Base-by-base conservation (phyloP, 2,888 invertebrate species). In the Cataglyphis albicans region DNA sequence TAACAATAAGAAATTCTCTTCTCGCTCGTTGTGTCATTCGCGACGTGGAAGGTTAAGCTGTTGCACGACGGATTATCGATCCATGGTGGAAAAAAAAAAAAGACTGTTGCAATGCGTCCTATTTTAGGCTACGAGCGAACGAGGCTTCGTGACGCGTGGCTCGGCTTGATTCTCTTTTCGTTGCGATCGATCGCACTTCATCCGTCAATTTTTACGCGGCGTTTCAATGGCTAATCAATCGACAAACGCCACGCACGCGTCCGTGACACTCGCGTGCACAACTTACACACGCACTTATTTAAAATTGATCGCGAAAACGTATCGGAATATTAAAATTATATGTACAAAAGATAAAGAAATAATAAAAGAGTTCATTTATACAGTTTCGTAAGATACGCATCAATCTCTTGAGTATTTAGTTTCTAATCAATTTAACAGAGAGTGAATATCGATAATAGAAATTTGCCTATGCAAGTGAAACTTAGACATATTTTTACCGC, bases 41-140 rank as follows among this genome's bases (percentile, higher is more conserved):
- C 76, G 41, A 32, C 41, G 75, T 81, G 83, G 84, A 80, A 76
- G 80, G 84, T 81, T 86, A 78, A 75, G 74, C 81, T 68, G 57
- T 63, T 85, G 83, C 80, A 81, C 87, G 83, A 81, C 82, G 82
- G 74, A 76, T 82, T 90, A 90, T 89, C 90, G 89, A 90, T 90
- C 87, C 83, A 55, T 70, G 68, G 35, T 80, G 86, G 83, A 87
- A 84, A 83, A 82, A 86, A 86, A 25, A 25, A 25, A 25, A 90
- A 52, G 78, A 83, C 82, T 83, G 87, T 85, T 85, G 73, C 78
- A 83, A 83, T 83, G 82, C 83, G 75, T 84, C 81, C 83, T 83
- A 84, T 86, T 87, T 86, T 86, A 86, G 84, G 76, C 89, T 83
- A 83, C 78, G 81, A 83, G 67, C 84, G 63, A 76, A 74, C 81